These are phyloP conservation scores for Pipistrellus nathusii DNA, from an alignment of 2,797 vertebrate species.

Conservation along the genomic window DNA sequence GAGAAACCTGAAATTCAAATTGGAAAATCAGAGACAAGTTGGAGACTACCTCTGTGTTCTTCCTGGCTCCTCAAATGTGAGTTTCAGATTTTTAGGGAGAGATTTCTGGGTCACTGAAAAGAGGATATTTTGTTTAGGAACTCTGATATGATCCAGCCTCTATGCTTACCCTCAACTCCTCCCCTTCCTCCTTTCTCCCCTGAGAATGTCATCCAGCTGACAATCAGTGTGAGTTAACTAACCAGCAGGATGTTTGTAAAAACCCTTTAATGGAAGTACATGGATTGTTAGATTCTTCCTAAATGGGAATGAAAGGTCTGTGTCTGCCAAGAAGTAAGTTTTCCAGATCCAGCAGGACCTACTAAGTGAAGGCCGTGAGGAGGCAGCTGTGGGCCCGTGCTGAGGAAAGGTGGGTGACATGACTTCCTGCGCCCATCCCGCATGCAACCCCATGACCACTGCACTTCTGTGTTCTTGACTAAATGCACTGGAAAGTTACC, in stretches of 20 bases:
- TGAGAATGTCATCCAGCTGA: conserved; percentile 13
- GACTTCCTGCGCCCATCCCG: neutral
- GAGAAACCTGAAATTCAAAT: neutral
- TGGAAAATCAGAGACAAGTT: neutral
- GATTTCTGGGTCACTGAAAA: neutral
- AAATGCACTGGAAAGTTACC: neutral
- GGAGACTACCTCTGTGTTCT: neutral
- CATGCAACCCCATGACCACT: rapidly evolving
- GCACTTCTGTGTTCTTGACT: neutral
- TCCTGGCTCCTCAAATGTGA: neutral
- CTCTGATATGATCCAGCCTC: neutral
- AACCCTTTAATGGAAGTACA: conserved; percentile 41
- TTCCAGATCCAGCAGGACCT: neutral
- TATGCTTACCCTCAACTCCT: neutral
- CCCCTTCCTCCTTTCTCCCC: neutral
- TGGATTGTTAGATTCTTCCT: neutral
- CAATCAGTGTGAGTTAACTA: conserved; percentile 26
- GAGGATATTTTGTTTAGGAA: neutral
- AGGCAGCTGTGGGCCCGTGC: neutral
- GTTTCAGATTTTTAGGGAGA: neutral
- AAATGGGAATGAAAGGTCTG: neutral
- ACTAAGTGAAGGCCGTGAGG: rapidly evolving
- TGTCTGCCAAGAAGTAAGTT: neutral
- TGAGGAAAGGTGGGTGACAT: neutral
- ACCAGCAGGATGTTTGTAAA: conserved; percentile 60